Base-by-base conservation (phyloP, 2,888 invertebrate genomes). In the Melinaea marsaeus region DNA sequence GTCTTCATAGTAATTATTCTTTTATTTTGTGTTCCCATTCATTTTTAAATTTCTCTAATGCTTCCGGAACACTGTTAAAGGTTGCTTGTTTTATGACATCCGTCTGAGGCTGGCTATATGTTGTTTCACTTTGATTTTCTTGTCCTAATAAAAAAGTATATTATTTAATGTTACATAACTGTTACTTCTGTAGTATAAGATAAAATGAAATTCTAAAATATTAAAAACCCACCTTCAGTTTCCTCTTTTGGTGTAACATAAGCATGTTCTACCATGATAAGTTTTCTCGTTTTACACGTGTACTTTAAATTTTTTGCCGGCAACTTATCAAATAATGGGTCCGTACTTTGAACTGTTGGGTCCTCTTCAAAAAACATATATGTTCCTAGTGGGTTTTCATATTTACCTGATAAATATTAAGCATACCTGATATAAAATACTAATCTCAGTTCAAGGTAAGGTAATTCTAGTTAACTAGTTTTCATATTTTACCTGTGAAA, bases 351-450 rank as follows among this genome's bases (percentile, higher is more conserved):
- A 58, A 90, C 85, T 48, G 91, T 81, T 42, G 90, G 83, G 67
- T 93, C 92, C 73, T 93, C 93, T 77, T 94, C 93, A 78, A 96
- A 95, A 78, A 95, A 94, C 78, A 96, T 86, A 70, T 94, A 93
- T 13, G 95, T 95, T 32, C 95, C 96, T 65, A 94, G 79, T 7
- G 93, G 90, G 76, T 93, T 92, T 75, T 94, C 93, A 81, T 93
- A 95, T 59, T 91, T 92, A 22, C 95, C 96, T 93, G 79, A 34
- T 63, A 66, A 32, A 46, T 34, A n/a, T 6, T 3, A 51, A 11
- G 3, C 7, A 42, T 32, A 2, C 9, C 2, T 59, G 42, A 60
- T 42, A 51, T 59, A 51, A 7, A 6, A 51, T 2, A 54, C 11
- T 35, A 34, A 46, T 48, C 4, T 51, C 9, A 9, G 32, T 7